phyloP scores from a whole-genome alignment of 2,113 vertebrate genomes.

The Petrocephalus microphthalmus region DNA sequence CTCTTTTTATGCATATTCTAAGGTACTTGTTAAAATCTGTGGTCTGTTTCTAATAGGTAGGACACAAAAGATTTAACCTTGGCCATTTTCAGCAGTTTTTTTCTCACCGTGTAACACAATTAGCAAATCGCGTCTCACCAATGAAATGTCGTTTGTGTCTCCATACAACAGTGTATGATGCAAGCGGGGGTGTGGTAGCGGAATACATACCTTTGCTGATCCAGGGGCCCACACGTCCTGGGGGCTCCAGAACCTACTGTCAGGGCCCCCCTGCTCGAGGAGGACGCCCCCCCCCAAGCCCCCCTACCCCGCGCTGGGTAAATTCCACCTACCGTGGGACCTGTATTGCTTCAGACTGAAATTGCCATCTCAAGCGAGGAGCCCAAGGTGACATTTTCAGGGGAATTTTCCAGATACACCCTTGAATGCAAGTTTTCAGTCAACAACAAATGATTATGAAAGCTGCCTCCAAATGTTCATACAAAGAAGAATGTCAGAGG shows the following conservation, averaged over 20 bases:
- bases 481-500: neutral
- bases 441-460: slow-evolving; percentile 32
- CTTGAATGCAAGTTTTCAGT: neutral
- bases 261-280: neutral
- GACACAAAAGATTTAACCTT: neutral
- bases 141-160: neutral
- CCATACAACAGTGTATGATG: neutral
- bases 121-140: neutral
- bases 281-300: neutral
- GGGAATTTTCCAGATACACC: neutral
- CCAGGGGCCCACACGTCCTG: neutral
- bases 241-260: neutral
- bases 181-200: neutral
- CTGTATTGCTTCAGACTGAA: neutral
- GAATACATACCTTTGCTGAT: neutral
- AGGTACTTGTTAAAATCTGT: neutral
- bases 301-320: neutral
- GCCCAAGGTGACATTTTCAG: neutral
- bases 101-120: neutral
- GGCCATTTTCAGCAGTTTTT: neutral
- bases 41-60: neutral
- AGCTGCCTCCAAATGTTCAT: slow-evolving; percentile 38
- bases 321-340: neutral
- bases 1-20: neutral
- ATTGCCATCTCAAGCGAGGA: neutral